phyloP scores from a whole-genome alignment of 2,113 vertebrate species.

The Nothoprocta pentlandii region DNA sequence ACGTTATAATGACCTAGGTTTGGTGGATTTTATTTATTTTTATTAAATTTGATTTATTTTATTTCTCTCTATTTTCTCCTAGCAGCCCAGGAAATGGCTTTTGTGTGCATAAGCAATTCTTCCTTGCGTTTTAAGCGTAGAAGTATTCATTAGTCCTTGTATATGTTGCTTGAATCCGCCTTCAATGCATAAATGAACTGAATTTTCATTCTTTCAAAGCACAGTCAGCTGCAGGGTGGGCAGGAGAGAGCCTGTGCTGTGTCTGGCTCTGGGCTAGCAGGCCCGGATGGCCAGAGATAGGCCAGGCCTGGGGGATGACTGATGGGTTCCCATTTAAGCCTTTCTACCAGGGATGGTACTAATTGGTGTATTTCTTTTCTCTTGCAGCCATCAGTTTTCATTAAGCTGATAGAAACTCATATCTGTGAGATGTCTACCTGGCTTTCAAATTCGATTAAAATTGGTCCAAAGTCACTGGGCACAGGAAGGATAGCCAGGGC shows the following conservation, averaged over 20 bases:
- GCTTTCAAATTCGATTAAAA: not conserved
- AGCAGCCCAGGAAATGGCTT: not conserved
- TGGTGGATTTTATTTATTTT: not conserved
- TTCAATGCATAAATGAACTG: not conserved
- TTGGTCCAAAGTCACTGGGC: not conserved
- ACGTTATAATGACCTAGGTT: not conserved
- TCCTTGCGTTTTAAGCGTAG: not conserved
- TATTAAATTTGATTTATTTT: no score
- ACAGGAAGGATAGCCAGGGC: not conserved
- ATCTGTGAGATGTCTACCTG: conserved; percentile 27
- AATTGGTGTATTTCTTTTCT: conserved; percentile 6
- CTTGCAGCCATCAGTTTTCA: conserved; percentile 17
- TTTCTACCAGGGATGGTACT: not conserved
- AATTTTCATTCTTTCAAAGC: not conserved
- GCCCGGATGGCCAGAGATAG: conserved; percentile 21
- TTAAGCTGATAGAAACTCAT: not conserved
- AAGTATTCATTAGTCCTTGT: not conserved
- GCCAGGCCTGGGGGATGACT: not conserved
- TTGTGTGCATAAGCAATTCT: not conserved
- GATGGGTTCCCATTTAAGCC: not conserved
- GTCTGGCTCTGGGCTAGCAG: not conserved
- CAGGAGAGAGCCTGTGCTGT: conserved; percentile 11
- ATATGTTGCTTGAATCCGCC: not conserved
- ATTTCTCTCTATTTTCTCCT: not conserved
- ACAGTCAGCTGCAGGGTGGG: not conserved